These are phyloP conservation scores for Chrysina gloriosa DNA, from an alignment of 2,888 invertebrate species.

Conservation along the genomic window DNA sequence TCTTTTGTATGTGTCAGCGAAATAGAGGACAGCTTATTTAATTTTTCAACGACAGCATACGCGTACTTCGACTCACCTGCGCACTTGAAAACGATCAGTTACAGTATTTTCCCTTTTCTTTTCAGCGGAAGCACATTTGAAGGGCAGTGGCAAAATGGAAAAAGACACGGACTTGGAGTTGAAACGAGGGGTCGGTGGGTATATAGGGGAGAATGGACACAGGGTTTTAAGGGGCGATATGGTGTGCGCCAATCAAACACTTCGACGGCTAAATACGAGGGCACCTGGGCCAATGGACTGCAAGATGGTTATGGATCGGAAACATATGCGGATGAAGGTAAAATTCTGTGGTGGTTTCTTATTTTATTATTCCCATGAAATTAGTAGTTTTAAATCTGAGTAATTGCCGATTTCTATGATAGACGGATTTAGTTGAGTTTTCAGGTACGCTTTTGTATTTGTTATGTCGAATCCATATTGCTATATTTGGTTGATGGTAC, in stretches of 20 bases:
- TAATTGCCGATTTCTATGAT: too few species aligned
- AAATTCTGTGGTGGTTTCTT: constrained; percentile 55
- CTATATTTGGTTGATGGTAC: too few species aligned
- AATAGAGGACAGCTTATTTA: too few species aligned
- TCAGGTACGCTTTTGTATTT: too few species aligned
- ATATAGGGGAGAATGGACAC: constrained; percentile 98
- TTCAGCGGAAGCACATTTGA: constrained; percentile 94
- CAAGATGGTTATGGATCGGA: constrained; percentile 99
- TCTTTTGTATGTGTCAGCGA: too few species aligned
- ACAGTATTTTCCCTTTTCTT: constrained; percentile 55
- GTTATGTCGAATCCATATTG: too few species aligned
- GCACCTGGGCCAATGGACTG: constrained; percentile 98
- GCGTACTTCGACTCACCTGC: too few species aligned
- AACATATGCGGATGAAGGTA: constrained; percentile 99
- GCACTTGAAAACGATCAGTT: too few species aligned
- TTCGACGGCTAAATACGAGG: constrained; percentile 96
- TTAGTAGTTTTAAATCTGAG: too few species aligned
- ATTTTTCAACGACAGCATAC: too few species aligned
- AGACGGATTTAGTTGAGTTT: too few species aligned
- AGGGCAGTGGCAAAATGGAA: constrained; percentile 99
- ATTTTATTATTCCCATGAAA: too few species aligned
- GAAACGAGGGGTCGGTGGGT: constrained; percentile 97
- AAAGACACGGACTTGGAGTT: constrained; percentile 97
- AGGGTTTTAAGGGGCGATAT: constrained; percentile 98
- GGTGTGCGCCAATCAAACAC: constrained; percentile 96